A percentile compares a stretch with the other conserved stretches of the same genome.
These are phyloP conservation scores for Salmo trutta DNA, from an alignment of 2,797 vertebrate genomes.

Conservation along the genomic window DNA sequence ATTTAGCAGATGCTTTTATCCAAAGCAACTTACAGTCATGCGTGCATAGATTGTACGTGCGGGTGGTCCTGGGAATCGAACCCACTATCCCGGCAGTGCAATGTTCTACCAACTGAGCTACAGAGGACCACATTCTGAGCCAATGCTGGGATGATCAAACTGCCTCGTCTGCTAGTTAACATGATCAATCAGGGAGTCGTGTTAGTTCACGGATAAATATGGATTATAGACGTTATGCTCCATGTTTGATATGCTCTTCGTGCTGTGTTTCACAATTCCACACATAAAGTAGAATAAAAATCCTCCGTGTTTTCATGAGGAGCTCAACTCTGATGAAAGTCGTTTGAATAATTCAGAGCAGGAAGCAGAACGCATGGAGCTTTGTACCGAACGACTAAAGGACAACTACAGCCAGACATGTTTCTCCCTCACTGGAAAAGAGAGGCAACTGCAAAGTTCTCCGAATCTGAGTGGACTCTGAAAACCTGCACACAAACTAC, in stretches of 20 bases:
- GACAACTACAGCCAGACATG: neutral
- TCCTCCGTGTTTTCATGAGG: neutral
- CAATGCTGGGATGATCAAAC: neutral
- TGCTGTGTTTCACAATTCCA: neutral
- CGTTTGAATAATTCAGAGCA: slow-evolving; percentile 8
- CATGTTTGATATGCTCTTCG: neutral
- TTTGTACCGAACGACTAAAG: neutral
- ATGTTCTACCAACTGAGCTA: neutral
- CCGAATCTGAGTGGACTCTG: neutral
- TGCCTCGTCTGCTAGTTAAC: neutral
- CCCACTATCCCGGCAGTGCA: neutral
- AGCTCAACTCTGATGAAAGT: neutral
- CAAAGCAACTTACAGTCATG: neutral
- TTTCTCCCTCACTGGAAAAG: neutral
- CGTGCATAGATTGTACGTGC: neutral
- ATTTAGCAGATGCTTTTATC: neutral
- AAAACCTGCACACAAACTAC: neutral
- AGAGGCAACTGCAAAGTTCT: neutral
- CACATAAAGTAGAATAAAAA: neutral
- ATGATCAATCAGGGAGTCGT: neutral
- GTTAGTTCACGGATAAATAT: neutral
- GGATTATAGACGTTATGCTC: neutral
- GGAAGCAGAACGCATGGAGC: neutral
- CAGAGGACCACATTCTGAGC: neutral
- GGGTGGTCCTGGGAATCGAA: neutral